Evolutionary conservation across 1,140 invertebrate species (phyloP), one percentile per base, ranked within the genome.

Genomic region (Arion vulgaris): DNA sequence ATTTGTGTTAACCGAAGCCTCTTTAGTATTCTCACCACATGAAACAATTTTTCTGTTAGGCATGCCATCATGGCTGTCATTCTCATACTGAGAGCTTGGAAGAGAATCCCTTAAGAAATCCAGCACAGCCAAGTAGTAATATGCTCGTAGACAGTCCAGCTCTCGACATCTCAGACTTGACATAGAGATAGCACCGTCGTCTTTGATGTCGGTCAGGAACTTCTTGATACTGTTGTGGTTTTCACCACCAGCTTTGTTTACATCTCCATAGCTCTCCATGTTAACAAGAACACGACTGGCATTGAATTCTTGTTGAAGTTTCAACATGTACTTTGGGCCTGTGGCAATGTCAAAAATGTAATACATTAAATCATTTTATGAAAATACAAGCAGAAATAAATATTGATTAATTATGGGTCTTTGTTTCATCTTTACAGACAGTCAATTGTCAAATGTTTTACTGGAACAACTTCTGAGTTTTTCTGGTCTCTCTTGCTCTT

Each of bases 311-410:
- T 91, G 90, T 72, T 91, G 90, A 57, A 91, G 84, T 72, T 91
- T 91, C 72, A 91, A 80, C 32, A 89, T 81, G 81, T 91, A 91
- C 80, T 91, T 91, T 69, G 90, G 90, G 72, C 90, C 90, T 91
- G 83, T 49, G 23, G 53, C 2, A 23, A n/a, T 57, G 19, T 15
- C 9, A 57, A 57, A 49, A 49, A 49, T 11, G 45, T n/a, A n/a
- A n/a, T n/a, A n/a, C n/a, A n/a, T n/a, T n/a, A n/a, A n/a, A n/a
- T n/a, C n/a, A n/a, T n/a, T n/a, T n/a, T n/a, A n/a, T n/a, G n/a
- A n/a, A n/a, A n/a, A n/a, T n/a, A n/a, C n/a, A n/a, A n/a, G n/a
- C n/a, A n/a, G n/a, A n/a, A n/a, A n/a, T n/a, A n/a, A n/a, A n/a
- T n/a, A n/a, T n/a, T n/a, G n/a, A n/a, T n/a, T n/a, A n/a, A n/a